A percentile compares a stretch with the other conserved stretches of the same genome.
These are phyloP conservation scores for Caenorhabditis macrosperma DNA, from an alignment of 2,888 invertebrate species.

Conservation along the genomic window DNA sequence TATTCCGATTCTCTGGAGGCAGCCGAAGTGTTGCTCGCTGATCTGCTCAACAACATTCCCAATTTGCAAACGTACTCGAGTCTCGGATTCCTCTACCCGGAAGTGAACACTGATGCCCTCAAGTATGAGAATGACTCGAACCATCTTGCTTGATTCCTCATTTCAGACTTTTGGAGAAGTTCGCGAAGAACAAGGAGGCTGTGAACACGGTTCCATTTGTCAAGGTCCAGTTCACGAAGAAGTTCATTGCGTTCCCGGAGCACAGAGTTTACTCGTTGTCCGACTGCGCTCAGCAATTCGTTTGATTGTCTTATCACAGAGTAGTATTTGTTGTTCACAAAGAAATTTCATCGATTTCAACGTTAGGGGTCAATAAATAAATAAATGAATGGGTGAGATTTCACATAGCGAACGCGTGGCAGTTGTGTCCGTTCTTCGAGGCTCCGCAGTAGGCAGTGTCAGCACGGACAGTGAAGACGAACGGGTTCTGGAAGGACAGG, in stretches of 20 bases:
- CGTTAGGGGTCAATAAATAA: neutral
- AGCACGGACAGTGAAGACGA: slow-evolving; percentile 56
- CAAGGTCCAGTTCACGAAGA: slow-evolving; percentile 59
- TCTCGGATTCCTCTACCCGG: slow-evolving; percentile 55
- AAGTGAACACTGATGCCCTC: slow-evolving; percentile 35
- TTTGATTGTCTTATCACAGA: too few species aligned
- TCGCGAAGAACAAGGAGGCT: slow-evolving; percentile 33
- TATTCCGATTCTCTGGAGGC: slow-evolving; percentile 57
- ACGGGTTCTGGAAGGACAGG: slow-evolving; percentile 25
- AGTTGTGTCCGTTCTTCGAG: slow-evolving; percentile 51
- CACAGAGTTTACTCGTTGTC: slow-evolving; percentile 50
- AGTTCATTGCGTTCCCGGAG: slow-evolving; percentile 43
- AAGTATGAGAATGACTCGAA: slow-evolving; percentile 4
- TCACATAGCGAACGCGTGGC: slow-evolving; percentile 56
- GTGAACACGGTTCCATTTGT: slow-evolving; percentile 27
- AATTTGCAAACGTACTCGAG: slow-evolving; percentile 23
- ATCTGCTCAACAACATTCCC: slow-evolving; percentile 39
- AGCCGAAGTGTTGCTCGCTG: slow-evolving; percentile 38
- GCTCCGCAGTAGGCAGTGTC: slow-evolving; percentile 60
- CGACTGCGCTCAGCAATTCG: slow-evolving; percentile 62
- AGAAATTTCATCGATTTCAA: too few species aligned
- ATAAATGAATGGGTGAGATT: too few species aligned
- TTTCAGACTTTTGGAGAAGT: slow-evolving; percentile 34
- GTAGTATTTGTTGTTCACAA: too few species aligned
- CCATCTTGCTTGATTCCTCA: neutral